These are phyloP conservation scores for Tauraco hartlaubi DNA, from an alignment of 2,797 vertebrate species.

Conservation along the genomic window DNA sequence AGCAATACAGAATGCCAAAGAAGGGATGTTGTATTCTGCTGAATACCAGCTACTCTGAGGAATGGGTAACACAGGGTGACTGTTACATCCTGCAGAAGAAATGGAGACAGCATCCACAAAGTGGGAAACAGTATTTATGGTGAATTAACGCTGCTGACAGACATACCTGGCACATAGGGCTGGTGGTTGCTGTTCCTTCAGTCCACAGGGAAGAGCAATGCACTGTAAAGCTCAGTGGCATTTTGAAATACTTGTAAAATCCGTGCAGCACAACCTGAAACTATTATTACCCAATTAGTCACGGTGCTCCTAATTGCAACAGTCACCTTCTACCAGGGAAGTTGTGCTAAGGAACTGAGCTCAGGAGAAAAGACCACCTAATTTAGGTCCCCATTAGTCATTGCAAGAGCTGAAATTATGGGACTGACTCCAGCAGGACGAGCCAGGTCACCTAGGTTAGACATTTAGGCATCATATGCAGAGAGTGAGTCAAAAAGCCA, in stretches of 20 bases:
- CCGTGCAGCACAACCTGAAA: neutral
- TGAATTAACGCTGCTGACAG: neutral
- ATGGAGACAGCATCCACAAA: neutral
- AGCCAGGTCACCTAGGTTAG: neutral
- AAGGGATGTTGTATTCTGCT: constrained; percentile 3
- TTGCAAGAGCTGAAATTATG: neutral
- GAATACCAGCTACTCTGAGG: neutral
- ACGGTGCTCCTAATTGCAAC: neutral
- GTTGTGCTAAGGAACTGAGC: neutral
- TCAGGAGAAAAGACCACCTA: neutral
- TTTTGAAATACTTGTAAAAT: constrained; percentile 25
- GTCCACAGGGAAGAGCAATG: neutral
- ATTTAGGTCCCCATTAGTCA: neutral
- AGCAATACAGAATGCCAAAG: neutral
- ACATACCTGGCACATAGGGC: neutral
- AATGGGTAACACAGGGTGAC: neutral
- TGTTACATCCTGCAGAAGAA: neutral
- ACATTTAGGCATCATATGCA: neutral
- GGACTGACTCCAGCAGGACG: neutral
- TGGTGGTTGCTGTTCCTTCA: neutral
- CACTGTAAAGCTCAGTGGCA: neutral
- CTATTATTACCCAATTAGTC: neutral
- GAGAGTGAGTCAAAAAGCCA: neutral
- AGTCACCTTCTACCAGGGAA: neutral
- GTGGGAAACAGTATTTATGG: neutral